Percentiles rank a stretch among this genome's conserved stretches.
These are phyloP conservation scores for Nerophis lumbriciformis DNA, from an alignment of 2,113 vertebrate species.

Conservation along the genomic window DNA sequence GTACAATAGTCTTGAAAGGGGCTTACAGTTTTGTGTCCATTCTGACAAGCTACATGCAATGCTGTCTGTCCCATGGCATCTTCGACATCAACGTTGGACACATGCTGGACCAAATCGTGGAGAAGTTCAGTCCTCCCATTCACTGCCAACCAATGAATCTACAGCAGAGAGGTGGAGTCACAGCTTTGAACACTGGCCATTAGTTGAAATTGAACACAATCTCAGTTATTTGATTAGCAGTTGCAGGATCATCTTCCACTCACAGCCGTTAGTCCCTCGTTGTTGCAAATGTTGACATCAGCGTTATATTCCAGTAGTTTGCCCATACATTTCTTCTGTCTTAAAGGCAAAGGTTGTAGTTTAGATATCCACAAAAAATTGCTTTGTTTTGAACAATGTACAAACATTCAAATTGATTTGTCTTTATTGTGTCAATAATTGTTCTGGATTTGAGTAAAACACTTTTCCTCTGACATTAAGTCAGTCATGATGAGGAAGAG, in stretches of 20 bases:
- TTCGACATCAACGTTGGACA: conserved; percentile 94
- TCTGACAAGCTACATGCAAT: conserved; percentile 95
- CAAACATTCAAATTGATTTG: not conserved
- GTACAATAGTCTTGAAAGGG: not conserved
- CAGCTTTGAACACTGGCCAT: not conserved
- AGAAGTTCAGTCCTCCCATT: conserved; percentile 94
- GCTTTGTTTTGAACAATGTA: not conserved
- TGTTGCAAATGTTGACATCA: conserved; percentile 99
- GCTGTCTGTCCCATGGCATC: conserved; percentile 98
- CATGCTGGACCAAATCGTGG: conserved; percentile 94
- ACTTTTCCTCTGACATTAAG: no score
- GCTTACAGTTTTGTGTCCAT: conserved; percentile 91
- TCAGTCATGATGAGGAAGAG: no score
- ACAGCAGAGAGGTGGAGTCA: conserved; percentile 13
- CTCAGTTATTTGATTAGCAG: not conserved
- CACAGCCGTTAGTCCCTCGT: conserved; percentile 97
- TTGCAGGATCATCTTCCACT: conserved; percentile 52
- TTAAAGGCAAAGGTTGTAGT: conserved; percentile 39
- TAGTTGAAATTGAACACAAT: not conserved
- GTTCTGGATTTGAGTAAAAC: not conserved
- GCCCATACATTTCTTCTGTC: conserved; percentile 99
- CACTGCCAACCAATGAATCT: conserved; percentile 98
- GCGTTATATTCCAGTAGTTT: conserved; percentile 91
- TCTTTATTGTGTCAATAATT: not conserved
- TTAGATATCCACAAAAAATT: not conserved